These are phyloP conservation scores for Cabera pusaria DNA, from an alignment of 2,888 invertebrate genomes.

Conservation along the genomic window DNA sequence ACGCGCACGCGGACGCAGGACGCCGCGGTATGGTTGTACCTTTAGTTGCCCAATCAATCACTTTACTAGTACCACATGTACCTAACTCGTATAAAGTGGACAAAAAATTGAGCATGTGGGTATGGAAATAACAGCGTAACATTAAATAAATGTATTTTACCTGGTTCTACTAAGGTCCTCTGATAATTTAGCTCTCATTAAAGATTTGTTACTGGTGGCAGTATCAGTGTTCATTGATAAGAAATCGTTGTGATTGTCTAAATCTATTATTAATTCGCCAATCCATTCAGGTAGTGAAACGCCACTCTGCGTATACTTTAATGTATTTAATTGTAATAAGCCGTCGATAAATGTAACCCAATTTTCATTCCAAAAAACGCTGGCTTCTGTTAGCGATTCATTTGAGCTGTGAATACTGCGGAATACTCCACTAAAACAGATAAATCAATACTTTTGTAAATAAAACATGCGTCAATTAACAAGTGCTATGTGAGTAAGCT, in stretches of 20 bases:
- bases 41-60: too few species aligned
- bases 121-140: too few species aligned
- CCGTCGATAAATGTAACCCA: slow-evolving; percentile 93
- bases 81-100: too few species aligned
- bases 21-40: too few species aligned
- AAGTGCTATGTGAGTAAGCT: too few species aligned
- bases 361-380: slow-evolving; percentile 85
- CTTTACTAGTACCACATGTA: too few species aligned
- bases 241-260: slow-evolving; percentile 22
- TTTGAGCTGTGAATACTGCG: slow-evolving; percentile 36
- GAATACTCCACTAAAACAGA: slow-evolving; percentile 49
- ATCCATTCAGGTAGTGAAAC: slow-evolving; percentile 84
- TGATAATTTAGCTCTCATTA: slow-evolving; percentile 1
- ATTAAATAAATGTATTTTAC: slow-evolving; percentile 7
- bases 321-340: slow-evolving; percentile 88
- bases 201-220: neutral
- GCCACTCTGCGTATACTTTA: slow-evolving; percentile 83
- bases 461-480: too few species aligned
- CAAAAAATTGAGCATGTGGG: too few species aligned
- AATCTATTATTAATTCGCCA: slow-evolving; percentile 34
- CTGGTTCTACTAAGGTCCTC: slow-evolving; percentile 1
- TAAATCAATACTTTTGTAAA: too few species aligned
- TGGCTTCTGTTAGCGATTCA: slow-evolving; percentile 40
- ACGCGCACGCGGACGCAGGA: too few species aligned
- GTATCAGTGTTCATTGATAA: neutral